Evolutionary conservation across 2,113 vertebrate genomes (phyloP).

Genomic region (Clupea harengus): DNA sequence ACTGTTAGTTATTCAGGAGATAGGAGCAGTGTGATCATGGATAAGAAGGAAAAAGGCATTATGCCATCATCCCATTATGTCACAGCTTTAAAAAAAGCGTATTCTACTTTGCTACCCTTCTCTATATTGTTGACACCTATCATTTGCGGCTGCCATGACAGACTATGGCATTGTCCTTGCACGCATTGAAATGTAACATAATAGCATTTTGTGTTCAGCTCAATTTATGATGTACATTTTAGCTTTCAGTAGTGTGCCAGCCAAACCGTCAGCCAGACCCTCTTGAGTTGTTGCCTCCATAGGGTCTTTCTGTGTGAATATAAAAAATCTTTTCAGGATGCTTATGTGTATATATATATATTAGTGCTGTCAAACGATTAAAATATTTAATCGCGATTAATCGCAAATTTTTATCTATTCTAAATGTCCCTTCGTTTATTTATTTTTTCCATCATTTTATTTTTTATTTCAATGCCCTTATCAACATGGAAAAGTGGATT

Average conservation of each 20-base stretch:
- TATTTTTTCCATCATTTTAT: no score
- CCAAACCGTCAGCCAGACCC: not conserved
- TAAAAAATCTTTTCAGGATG: not conserved
- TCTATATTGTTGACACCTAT: not conserved
- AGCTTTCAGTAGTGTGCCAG: not conserved
- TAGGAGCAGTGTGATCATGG: not conserved
- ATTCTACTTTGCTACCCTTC: not conserved
- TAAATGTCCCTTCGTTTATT: no score
- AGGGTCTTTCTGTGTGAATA: not conserved
- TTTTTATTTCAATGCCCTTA: no score
- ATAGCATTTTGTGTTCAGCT: not conserved
- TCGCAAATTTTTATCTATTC: no score
- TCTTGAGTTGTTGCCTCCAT: not conserved
- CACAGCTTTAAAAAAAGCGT: not conserved
- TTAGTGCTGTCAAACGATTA: no score
- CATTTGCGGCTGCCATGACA: not conserved
- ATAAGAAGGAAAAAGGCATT: not conserved
- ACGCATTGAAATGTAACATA: not conserved
- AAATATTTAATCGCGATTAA: no score
- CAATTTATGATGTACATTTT: not conserved
- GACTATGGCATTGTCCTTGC: not conserved
- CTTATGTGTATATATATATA: not conserved
- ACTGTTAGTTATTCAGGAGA: not conserved
- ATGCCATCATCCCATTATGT: not conserved
- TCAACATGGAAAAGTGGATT: no score